Conservation (phyloP, 2,113 vertebrate genomes). For the Danionella cerebrum region DNA sequence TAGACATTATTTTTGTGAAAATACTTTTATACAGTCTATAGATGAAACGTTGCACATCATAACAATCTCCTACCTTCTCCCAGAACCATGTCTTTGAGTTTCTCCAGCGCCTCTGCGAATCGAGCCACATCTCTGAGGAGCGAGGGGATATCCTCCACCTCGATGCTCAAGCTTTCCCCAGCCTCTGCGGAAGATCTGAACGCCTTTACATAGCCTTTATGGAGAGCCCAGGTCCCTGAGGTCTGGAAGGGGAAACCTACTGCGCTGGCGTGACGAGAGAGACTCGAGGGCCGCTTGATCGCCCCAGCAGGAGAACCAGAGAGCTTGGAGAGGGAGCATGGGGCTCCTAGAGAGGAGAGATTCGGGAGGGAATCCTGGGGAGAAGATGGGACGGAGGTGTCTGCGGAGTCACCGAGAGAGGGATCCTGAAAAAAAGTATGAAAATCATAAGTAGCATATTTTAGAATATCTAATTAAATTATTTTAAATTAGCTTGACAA, state of each 20-base stretch:
- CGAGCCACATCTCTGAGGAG: conserved; percentile 77
- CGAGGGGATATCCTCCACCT: conserved; percentile 82
- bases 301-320: conserved; percentile 60
- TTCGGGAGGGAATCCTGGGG: conserved; percentile 26
- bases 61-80: conserved; percentile 61
- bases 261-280: conserved; percentile 87
- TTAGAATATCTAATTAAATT: no score
- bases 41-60: no score
- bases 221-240: conserved; percentile 57
- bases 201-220: conserved; percentile 64
- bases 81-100: conserved; percentile 82
- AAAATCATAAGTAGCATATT: no score
- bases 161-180: conserved; percentile 60
- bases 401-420: conserved; percentile 68
- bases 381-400: background rate
- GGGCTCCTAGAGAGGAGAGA: conserved; percentile 56
- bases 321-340: conserved; percentile 50
- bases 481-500: no score
- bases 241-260: conserved; percentile 76
- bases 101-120: conserved; percentile 86
- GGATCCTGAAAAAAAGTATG: conserved; percentile 78
- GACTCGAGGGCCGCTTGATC: conserved; percentile 77
- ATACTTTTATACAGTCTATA: no score
- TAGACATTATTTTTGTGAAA: no score
- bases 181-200: conserved; percentile 51